Percentiles rank a stretch among this genome's conserved stretches.
Evolutionary conservation across 1,140 invertebrate genomes (phyloP).

Genomic region (Saxidomus purpurata): DNA sequence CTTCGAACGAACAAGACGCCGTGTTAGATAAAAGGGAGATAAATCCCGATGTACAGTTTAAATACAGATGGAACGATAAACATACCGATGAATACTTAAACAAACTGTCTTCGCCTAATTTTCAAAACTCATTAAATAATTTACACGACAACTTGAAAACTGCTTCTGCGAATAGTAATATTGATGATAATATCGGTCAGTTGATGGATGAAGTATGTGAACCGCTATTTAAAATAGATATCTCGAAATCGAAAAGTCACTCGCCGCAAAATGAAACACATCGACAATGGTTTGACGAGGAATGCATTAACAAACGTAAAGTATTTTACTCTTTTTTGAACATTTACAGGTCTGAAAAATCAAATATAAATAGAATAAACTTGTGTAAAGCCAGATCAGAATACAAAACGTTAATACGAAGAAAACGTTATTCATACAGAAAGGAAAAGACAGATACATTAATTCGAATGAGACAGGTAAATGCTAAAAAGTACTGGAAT

Average conservation of each 20-base stretch:
- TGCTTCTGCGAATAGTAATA: not conserved
- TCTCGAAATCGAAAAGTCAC: too few species aligned
- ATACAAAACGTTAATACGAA: not conserved
- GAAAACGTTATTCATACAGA: too few species aligned
- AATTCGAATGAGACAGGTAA: too few species aligned
- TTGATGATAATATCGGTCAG: not conserved
- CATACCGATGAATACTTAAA: not conserved
- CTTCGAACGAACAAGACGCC: too few species aligned
- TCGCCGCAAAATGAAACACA: too few species aligned
- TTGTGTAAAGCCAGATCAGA: too few species aligned
- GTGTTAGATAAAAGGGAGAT: not conserved
- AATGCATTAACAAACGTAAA: too few species aligned
- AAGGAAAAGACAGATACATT: too few species aligned
- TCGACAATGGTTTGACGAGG: too few species aligned
- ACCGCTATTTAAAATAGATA: too few species aligned
- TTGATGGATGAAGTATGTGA: constrained; percentile 1
- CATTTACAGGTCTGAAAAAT: not conserved
- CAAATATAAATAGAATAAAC: too few species aligned
- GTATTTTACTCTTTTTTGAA: not conserved
- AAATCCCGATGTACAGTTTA: not conserved
- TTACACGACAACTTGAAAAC: not conserved
- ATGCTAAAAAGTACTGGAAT: too few species aligned
- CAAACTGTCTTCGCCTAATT: not conserved
- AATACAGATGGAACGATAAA: not conserved
- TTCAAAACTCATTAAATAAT: not conserved